Evolutionary conservation across 2,113 vertebrate species (phyloP).

Genomic region (Willisornis vidua): DNA sequence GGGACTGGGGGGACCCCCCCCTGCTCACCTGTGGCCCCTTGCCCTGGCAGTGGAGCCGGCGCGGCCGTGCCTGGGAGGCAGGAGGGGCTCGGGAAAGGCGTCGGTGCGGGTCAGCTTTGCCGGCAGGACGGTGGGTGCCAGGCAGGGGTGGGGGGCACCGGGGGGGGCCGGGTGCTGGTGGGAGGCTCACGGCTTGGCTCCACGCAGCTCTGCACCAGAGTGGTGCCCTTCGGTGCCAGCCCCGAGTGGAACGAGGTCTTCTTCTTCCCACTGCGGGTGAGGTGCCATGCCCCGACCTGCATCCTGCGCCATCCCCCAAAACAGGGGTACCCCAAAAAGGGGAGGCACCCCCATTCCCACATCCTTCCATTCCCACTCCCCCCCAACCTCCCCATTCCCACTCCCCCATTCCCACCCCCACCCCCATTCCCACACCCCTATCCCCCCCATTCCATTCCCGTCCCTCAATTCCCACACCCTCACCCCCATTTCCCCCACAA

Average conservation of each 20-base stretch:
- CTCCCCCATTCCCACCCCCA: no score
- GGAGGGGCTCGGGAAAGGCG: background rate
- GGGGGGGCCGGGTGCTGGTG: background rate
- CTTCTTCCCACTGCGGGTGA: slow-evolving; percentile 70
- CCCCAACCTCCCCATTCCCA: no score
- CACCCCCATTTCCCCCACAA: no score
- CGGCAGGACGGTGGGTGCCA: slow-evolving; percentile 63
- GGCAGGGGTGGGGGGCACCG: rapidly evolving
- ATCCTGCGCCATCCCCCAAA: background rate
- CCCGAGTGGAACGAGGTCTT: slow-evolving; percentile 73
- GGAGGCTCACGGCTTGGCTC: background rate
- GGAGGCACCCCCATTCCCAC: background rate
- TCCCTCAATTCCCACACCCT: no score
- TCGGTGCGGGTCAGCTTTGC: slow-evolving; percentile 57
- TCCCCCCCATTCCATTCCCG: no score
- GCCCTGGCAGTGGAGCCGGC: background rate
- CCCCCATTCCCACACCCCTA: no score
- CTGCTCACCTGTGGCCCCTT: background rate
- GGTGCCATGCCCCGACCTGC: rapidly evolving
- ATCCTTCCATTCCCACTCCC: no score
- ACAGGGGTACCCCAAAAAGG: background rate
- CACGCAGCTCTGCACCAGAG: background rate
- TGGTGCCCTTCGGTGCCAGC: background rate
- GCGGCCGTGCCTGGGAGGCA: background rate
- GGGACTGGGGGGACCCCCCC: no score